A percentile compares a stretch with the other conserved stretches of the same genome.
Evolutionary conservation across 2,888 invertebrate species (phyloP).

Genomic region (Ectropis crepuscularia): DNA sequence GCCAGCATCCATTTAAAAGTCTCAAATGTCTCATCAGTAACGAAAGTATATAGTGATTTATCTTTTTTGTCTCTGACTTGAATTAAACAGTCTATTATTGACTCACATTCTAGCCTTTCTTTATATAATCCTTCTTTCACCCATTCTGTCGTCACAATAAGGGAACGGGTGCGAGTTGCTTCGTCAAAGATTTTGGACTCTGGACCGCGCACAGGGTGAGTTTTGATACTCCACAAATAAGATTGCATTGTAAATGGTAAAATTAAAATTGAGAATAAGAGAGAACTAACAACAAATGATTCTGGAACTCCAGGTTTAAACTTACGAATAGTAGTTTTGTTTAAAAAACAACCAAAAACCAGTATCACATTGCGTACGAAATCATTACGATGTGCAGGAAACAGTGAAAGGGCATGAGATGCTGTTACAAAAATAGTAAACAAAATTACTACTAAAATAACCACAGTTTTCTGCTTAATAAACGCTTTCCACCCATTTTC

Average conservation of each 20-base stretch:
- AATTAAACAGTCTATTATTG: constrained; percentile 46
- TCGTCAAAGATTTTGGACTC: constrained; percentile 43
- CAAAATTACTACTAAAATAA: constrained; percentile 21
- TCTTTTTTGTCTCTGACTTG: constrained; percentile 34
- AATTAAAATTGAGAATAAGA: constrained; percentile 50
- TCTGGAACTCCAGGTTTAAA: constrained; percentile 41
- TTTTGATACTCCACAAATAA: constrained; percentile 47
- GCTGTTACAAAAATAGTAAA: constrained; percentile 45
- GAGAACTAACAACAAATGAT: constrained; percentile 40
- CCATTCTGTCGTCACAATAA: constrained; percentile 31
- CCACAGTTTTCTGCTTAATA: constrained; percentile 13
- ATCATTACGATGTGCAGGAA: constrained; percentile 40
- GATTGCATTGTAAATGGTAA: constrained; percentile 51
- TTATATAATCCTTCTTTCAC: neutral
- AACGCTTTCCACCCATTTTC: constrained; percentile 42
- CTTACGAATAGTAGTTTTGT: constrained; percentile 40
- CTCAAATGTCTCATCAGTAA: constrained; percentile 37
- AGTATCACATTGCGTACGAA: constrained; percentile 43
- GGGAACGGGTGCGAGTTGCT: constrained; percentile 29
- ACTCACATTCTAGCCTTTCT: constrained; percentile 36
- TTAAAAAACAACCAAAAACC: constrained; percentile 53
- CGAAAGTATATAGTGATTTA: constrained; percentile 44
- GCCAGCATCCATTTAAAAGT: constrained; percentile 41
- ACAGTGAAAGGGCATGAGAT: constrained; percentile 42
- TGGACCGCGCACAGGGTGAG: constrained; percentile 45